These are phyloP conservation scores for Labeo catla DNA, from an alignment of 2,113 vertebrate genomes.

Conservation along the genomic window DNA sequence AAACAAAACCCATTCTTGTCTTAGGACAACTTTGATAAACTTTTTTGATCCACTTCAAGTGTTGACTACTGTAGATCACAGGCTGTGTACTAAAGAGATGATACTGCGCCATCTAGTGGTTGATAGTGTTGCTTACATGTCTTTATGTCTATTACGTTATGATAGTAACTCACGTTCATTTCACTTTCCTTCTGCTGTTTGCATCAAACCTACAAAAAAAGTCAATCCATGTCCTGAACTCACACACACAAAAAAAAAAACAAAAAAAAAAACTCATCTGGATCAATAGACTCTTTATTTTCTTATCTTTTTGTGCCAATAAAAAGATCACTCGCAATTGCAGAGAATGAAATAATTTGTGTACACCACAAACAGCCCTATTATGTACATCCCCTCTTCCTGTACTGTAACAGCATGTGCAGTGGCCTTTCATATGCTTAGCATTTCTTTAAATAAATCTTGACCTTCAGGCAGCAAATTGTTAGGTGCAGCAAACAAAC, in stretches of 20 bases:
- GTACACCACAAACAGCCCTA: conserved; percentile 48
- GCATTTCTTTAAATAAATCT: not conserved
- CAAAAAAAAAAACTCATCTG: too few species aligned
- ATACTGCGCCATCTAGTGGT: conserved; percentile 27
- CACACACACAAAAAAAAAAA: too few species aligned
- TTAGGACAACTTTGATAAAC: too few species aligned
- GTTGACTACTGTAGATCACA: too few species aligned
- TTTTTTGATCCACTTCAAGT: too few species aligned
- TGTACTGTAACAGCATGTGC: conserved; percentile 34
- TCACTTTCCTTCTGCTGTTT: not conserved
- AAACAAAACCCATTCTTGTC: too few species aligned
- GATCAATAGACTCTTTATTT: conserved; percentile 37
- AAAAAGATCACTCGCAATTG: conserved; percentile 30
- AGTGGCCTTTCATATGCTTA: not conserved
- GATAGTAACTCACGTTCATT: not conserved
- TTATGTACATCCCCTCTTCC: conserved; percentile 42
- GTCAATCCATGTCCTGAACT: not conserved
- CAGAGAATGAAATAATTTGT: conserved; percentile 18
- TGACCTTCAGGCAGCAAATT: not conserved
- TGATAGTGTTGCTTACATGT: not conserved
- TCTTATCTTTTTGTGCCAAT: conserved; percentile 29
- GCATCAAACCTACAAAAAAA: not conserved
- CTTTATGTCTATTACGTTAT: not conserved
- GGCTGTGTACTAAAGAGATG: not conserved
- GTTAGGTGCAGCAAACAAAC: not conserved